Base-by-base conservation (phyloP, 2,113 vertebrate species). In the Lutjanus erythropterus region DNA sequence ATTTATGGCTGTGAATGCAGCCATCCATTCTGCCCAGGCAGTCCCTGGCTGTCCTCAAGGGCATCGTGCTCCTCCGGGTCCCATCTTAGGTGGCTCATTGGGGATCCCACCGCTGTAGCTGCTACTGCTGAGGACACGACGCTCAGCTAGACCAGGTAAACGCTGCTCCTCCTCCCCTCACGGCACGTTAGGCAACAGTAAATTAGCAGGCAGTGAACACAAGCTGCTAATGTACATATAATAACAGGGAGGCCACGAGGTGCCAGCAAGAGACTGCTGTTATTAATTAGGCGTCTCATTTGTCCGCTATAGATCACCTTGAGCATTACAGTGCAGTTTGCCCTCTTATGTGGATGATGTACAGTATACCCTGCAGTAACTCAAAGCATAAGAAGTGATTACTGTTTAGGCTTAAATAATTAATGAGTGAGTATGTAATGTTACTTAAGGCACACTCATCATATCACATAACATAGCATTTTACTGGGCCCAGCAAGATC, bases 1-100 rank as follows among this genome's bases (percentile, higher is more conserved):
- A 93, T 94, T 94, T 94, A 94, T 91, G 89, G 90, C 86, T 37
- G 65, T 81, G 88, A 91, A 88, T 78, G 86, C 82, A 81, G 86
- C 84, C 86, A 92, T 93, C 89, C 87, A 91, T 94, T 87, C 91
- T 86, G 75, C 67, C 64, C 84, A 14, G 69, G 69, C 87, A 85
- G 79, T 87, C 50, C 68, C 80, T 46, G 73, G 88, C 84, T 82
- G 84, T 91, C 92, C 92, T 92, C 90, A 94, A 95, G 93, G 93
- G 90, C 93, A 84, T 39, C 42, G 14, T 35, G 70, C 77, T 85
- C 71, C 89, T 77, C 60, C 10, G 35, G 73, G 89, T 75, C 84
- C 61, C 76, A 65, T 83, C 62, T 66, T 33, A 10, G 80, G 87
- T 27, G 76, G 62, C 31, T 66, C 42, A 31, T 49, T 11, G 53